phyloP scores from a whole-genome alignment of 64 coral and sea anemone genomes.

The Dendronephthya gigantea region DNA sequence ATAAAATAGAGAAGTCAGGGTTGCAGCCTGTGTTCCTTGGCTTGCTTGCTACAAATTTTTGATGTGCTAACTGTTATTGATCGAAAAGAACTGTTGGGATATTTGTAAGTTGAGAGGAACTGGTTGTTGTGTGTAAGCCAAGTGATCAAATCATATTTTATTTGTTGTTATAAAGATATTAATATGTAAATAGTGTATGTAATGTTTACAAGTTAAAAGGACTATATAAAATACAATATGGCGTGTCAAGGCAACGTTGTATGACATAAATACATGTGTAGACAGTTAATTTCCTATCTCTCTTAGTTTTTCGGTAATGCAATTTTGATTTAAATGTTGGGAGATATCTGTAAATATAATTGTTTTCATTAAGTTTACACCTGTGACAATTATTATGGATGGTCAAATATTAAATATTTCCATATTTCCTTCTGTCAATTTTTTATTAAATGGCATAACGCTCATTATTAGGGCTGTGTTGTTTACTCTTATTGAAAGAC shows the following conservation, averaged over 20 bases:
- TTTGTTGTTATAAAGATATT: constrained; percentile 1
- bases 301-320: neutral
- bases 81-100: neutral
- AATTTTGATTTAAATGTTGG: neutral
- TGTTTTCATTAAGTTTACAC: neutral
- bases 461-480: too few relatives aligned
- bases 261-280: neutral
- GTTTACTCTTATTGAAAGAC: too few relatives aligned
- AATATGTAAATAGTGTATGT: constrained; percentile 5
- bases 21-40: neutral
- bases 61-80: neutral
- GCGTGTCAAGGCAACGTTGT: too few relatives aligned
- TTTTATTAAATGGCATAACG: too few relatives aligned
- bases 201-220: neutral
- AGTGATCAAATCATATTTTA: neutral
- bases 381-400: too few relatives aligned
- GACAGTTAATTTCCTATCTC: neutral
- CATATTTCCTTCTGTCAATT: too few relatives aligned
- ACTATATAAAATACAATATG: neutral
- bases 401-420: too few relatives aligned
- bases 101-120: neutral
- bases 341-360: neutral
- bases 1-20: neutral
- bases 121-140: neutral
- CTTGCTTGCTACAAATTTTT: neutral